Base-by-base conservation (phyloP, 2,888 invertebrate genomes). In the Machimus rusticus region DNA sequence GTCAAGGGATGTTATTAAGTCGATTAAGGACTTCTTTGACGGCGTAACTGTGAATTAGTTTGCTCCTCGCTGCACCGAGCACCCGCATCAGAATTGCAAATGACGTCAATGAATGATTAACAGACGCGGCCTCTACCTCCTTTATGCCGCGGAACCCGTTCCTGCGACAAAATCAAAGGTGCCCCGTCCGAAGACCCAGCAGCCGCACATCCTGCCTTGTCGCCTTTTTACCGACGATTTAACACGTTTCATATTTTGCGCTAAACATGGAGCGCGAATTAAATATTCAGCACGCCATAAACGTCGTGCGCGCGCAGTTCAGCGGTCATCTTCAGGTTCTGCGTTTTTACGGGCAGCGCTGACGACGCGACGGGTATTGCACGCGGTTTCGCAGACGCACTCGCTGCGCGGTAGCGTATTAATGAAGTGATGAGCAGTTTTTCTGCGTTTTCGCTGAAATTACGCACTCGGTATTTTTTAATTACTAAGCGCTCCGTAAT, bases 231-330 rank as follows among this genome's bases (percentile, higher is more conserved):
- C 39, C 39, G 37, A 5, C 37, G 5, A 78, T 37, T 86, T 86
- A 66, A 79, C 86, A 86, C 86, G 78, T 86, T 79, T 86, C 39
- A 66, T 66, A 77, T 79, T 74, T 77, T 86, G 23, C 76, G 51
- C 55, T 78, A 39, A 77, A 78, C 39, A 86, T 86, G 86, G 78
- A 37, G 77, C 74, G 46, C 74, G 34, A 74, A 85, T 85, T 85
- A 85, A 85, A 74, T 74, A 74, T 74, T 85, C 85, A 85, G 74
- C 85, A 74, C 85, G 85, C 85, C 85, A 85, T 74, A 74, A 46
- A 31, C 31, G 85, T 85, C 74, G 43, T 57, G 37, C 37, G 57
- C 66, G 66, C 82, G 82, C 57, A 57, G 46, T 57, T 84, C 37
- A 43, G 55, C 19, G 51, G 12, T 79, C 79, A 51, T 79, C 28